Evolutionary conservation across 2,888 invertebrate genomes (phyloP), one percentile per base, ranked within the genome.

Genomic region (Trissonchulus latispiculum): DNA sequence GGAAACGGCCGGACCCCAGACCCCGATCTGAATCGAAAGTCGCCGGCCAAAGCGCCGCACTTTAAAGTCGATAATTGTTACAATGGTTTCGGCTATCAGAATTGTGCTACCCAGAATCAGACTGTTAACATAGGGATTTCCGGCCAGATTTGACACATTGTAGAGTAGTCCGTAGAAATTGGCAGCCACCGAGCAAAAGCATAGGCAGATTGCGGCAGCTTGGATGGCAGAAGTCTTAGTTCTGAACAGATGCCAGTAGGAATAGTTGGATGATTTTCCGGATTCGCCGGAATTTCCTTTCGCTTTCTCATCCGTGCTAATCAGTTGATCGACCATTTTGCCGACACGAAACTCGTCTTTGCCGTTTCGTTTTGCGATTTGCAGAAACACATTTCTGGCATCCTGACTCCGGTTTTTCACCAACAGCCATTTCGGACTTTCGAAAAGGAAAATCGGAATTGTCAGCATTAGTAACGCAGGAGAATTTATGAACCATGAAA

Each of bases 51-150:
- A 64, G 15, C 8, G 33, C 33, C 33, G n/a, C n/a, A 64, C 66
- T n/a, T 64, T 64, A 29, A 64, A 64, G n/a, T 64, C 66, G 33
- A 64, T 64, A 8, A 64, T 8, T 32, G 66, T 29, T 18, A 35
- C 33, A 8, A 64, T 64, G 66, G n/a, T 35, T 8, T 64, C 66
- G 33, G n/a, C 8, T 8, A n/a, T n/a, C n/a, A n/a, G n/a, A n/a
- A n/a, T n/a, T n/a, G n/a, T n/a, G n/a, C n/a, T n/a, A 18, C 32
- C 66, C 66, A 64, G n/a, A 64, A 64, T 64, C 66, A 64, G 33
- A 18, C 32, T 64, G 32, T 32, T 64, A 18, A 64, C 8, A 29
- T 64, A 64, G 32, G 66, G 66, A n/a, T 29, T 64, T 8, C 32
- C n/a, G 8, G 66, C 8, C 33, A 64, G 29, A 64, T 64, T 64